Percentiles rank a stretch among this genome's conserved stretches.
Evolutionary conservation across 2,797 vertebrate genomes (phyloP).

Genomic region (Hemitrygon akajei): DNA sequence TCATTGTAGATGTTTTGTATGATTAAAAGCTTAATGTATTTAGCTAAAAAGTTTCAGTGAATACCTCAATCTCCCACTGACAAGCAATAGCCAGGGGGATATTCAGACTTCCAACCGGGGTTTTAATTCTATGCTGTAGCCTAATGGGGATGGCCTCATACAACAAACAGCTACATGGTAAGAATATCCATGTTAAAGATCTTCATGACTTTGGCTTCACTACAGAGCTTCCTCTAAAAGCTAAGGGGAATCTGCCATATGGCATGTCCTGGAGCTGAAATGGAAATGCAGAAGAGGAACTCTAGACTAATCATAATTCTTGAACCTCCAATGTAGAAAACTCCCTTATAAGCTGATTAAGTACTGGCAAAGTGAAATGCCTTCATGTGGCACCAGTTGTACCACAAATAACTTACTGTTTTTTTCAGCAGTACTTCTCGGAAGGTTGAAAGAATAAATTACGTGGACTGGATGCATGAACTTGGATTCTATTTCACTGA

Average conservation of each 20-base stretch:
- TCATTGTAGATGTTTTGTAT: no score
- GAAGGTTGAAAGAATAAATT: background rate
- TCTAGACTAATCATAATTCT: background rate
- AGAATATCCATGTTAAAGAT: background rate
- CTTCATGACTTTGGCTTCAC: background rate
- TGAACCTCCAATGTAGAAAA: background rate
- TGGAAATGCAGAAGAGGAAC: background rate
- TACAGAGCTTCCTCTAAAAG: background rate
- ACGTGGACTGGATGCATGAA: background rate
- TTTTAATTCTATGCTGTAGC: background rate
- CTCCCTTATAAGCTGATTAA: background rate
- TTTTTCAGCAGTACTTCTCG: background rate
- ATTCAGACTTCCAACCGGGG: background rate
- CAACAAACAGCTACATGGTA: background rate
- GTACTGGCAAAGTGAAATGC: background rate
- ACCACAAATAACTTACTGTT: background rate
- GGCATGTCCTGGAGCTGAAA: background rate
- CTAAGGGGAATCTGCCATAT: background rate
- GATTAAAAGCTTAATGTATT: no score
- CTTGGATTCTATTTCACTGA: background rate
- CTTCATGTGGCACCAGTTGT: background rate
- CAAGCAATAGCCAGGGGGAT: no score
- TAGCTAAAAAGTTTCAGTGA: no score
- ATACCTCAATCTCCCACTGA: background rate
- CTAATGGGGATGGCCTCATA: background rate